Evolutionary conservation across 2,888 invertebrate species (phyloP).

Genomic region (Eupithecia dodoneata): DNA sequence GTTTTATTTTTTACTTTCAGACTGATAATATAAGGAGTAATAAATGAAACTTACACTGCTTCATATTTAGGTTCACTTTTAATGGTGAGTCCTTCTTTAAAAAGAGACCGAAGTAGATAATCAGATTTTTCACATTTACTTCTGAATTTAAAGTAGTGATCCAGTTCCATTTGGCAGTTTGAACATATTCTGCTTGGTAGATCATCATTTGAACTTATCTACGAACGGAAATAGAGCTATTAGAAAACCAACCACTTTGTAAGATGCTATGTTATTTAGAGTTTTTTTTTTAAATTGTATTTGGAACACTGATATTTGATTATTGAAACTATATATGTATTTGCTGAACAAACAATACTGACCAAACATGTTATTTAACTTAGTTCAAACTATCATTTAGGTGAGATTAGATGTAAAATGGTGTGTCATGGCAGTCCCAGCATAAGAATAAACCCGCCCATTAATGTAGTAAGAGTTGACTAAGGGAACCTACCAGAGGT

Average conservation of each 20-base stretch:
- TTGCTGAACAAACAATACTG: not conserved
- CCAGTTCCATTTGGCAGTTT: constrained; percentile 58
- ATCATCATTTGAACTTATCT: constrained; percentile 56
- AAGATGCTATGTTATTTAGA: no score
- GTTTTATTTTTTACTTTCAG: not conserved
- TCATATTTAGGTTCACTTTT: constrained; percentile 45
- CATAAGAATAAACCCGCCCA: not conserved
- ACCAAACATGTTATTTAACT: not conserved
- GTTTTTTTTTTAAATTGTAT: no score
- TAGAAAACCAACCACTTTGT: not conserved
- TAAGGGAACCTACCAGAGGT: not conserved
- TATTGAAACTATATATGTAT: not conserved
- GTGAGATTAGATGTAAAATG: not conserved
- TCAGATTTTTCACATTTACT: constrained; percentile 73
- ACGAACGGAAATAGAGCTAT: not conserved
- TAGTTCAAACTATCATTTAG: not conserved
- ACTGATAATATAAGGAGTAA: not conserved
- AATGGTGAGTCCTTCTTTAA: constrained; percentile 51
- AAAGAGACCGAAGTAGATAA: constrained; percentile 58
- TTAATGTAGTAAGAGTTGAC: not conserved
- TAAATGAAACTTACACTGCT: not conserved
- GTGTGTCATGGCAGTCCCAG: not conserved
- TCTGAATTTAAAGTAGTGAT: constrained; percentile 72
- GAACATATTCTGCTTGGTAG: constrained; percentile 63
- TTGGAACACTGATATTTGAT: no score